Evolutionary conservation across 92 coral and sea anemone species (phyloP), one percentile per base, ranked within the genome.

Genomic region (Palythoa heliodiscus): DNA sequence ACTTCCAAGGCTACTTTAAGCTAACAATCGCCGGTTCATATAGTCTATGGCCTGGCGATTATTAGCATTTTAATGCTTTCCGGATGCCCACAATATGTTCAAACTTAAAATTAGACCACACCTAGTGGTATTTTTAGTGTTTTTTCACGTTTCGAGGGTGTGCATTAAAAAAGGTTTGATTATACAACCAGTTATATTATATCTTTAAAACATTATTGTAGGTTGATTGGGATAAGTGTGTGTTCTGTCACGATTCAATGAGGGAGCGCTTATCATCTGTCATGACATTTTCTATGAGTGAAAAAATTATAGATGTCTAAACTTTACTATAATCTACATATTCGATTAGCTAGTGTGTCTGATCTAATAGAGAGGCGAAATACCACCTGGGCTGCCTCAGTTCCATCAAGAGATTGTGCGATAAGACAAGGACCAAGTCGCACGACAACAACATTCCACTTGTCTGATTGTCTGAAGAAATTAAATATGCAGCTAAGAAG

Each of bases 221-320:
- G 67, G 67, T 60, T 60, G 67, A 60, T 5, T 60, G n/a, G n/a
- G n/a, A n/a, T n/a, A n/a, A n/a, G n/a, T n/a, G n/a, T n/a, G n/a
- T n/a, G n/a, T n/a, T n/a, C n/a, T n/a, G n/a, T n/a, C n/a, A n/a
- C n/a, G n/a, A n/a, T n/a, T n/a, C n/a, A n/a, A n/a, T n/a, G n/a
- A 80, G 67, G 67, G 67, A 81, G 61, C 81, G 88, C 40, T 75
- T 86, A 64, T 88, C 92, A 37, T 81, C 90, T 74, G 92, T 86
- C 37, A 86, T 60, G 94, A 82, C 90, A 9, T 84, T 85, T 13
- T 80, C 86, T 71, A 85, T 91, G 93, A 88, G 91, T 70, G 93
- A 91, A 75, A 83, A 84, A 63, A 85, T 88, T 77, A 25, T 89
- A 91, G 78, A 86, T 70, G 38, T 88, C 87, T 12, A 69, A 73